Conservation (phyloP, 1,140 invertebrate genomes). For the silkworm (Bombyx mori) region DNA sequence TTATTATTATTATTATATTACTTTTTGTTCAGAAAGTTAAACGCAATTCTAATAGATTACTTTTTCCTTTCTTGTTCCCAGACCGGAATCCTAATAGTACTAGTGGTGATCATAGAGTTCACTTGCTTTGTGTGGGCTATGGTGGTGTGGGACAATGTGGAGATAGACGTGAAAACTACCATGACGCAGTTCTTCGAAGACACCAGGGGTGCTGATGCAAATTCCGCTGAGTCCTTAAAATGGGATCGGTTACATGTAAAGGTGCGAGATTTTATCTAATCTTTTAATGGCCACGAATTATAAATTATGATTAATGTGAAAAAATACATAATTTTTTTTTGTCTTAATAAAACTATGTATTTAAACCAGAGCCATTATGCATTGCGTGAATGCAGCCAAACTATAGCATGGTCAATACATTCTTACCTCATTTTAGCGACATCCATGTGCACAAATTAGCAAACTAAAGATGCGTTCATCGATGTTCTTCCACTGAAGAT, state of each 20-base stretch:
- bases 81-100: conserved; percentile 57
- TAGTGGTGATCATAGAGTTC: conserved; percentile 62
- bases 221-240: conserved; percentile 32
- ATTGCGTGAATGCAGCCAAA: too few species aligned
- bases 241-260: conserved; percentile 59
- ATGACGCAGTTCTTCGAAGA: conserved; percentile 53
- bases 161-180: conserved; percentile 51
- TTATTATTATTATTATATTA: too few species aligned
- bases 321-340: too few species aligned
- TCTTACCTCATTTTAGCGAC: too few species aligned
- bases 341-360: too few species aligned
- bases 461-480: too few species aligned
- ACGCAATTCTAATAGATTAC: not conserved
- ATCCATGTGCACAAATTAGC: too few species aligned
- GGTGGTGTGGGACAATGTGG: conserved; percentile 69
- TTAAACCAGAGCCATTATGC: too few species aligned
- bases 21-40: conserved; percentile 1
- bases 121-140: conserved; percentile 71
- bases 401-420: too few species aligned
- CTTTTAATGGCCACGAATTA: too few species aligned
- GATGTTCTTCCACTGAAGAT: too few species aligned
- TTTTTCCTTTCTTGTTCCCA: conserved; percentile 26
- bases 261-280: conserved; percentile 12
- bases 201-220: conserved; percentile 37
- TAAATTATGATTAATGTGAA: too few species aligned